Conservation (phyloP, 2,797 vertebrate species). For the Syndactyla subalaris region DNA sequence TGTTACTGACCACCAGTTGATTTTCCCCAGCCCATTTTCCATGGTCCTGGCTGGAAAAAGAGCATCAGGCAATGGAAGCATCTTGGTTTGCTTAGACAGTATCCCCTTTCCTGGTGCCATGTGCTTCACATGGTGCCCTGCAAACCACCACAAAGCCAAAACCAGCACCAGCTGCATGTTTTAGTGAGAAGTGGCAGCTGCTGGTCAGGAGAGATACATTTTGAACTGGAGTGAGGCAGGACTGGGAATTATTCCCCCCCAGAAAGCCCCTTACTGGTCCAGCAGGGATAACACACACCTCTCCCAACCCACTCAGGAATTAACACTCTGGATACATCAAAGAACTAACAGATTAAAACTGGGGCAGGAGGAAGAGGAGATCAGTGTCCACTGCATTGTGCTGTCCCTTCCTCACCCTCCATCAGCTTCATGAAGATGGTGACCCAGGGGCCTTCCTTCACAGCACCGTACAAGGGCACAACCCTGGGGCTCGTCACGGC, state of each 20-base stretch:
- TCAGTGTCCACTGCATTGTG: not conserved
- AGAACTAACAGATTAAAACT: not conserved
- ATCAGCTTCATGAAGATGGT: constrained; percentile 93
- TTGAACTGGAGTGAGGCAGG: not conserved
- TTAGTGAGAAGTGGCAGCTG: not conserved
- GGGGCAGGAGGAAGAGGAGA: not conserved
- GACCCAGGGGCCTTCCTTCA: constrained; percentile 89
- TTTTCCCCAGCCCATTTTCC: not conserved
- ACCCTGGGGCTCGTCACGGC: constrained; percentile 85
- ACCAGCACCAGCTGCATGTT: not conserved
- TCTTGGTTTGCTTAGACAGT: not conserved
- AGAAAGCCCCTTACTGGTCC: not conserved
- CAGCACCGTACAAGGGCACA: constrained; percentile 91
- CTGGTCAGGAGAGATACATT: not conserved
- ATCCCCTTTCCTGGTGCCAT: not conserved
- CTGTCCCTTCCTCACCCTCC: constrained; percentile 80
- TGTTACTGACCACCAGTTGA: not conserved
- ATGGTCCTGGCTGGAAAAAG: not conserved
- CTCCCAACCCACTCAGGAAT: not conserved
- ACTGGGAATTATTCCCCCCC: not conserved
- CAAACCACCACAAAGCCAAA: not conserved
- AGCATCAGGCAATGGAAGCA: not conserved
- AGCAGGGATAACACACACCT: not conserved
- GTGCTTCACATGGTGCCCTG: not conserved
- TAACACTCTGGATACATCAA: not conserved